Evolutionary conservation across 1,140 invertebrate species (phyloP).

Genomic region (Elysia chlorotica): DNA sequence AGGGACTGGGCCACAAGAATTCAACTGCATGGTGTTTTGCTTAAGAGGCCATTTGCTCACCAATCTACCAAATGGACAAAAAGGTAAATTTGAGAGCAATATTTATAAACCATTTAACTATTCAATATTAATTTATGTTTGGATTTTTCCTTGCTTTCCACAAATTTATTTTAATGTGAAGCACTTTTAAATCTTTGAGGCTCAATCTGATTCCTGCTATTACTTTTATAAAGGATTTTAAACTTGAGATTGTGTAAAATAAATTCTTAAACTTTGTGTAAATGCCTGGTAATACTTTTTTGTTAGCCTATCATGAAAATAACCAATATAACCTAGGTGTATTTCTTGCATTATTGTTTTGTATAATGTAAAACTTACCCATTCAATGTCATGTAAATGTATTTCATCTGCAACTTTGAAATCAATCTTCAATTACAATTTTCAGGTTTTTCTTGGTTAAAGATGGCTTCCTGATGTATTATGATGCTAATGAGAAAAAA

Average conservation of each 20-base stretch:
- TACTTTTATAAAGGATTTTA: too few species aligned
- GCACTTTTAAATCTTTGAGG: neutral
- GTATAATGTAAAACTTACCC: neutral
- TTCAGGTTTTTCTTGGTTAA: constrained; percentile 57
- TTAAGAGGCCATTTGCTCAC: constrained; percentile 39
- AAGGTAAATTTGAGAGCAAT: constrained; percentile 25
- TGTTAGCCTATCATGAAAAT: neutral
- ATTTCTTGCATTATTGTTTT: neutral
- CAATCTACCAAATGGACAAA: constrained; percentile 44
- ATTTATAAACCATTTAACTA: neutral
- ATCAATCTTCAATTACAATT: constrained; percentile 21
- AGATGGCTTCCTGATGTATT: constrained; percentile 58
- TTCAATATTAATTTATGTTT: neutral
- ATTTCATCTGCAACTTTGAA: neutral
- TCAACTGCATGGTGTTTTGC: constrained; percentile 34
- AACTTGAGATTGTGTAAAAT: too few species aligned
- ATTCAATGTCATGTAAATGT: neutral
- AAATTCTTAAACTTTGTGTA: neutral
- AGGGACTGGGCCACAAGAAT: constrained; percentile 26
- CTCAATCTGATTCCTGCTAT: too few species aligned
- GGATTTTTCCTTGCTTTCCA: neutral
- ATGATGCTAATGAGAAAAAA: constrained; percentile 54
- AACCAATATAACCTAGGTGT: neutral
- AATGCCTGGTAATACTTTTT: neutral
- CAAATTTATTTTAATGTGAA: neutral